Conservation (phyloP, 2,888 invertebrate species). For the Embidobia sp. region DNA sequence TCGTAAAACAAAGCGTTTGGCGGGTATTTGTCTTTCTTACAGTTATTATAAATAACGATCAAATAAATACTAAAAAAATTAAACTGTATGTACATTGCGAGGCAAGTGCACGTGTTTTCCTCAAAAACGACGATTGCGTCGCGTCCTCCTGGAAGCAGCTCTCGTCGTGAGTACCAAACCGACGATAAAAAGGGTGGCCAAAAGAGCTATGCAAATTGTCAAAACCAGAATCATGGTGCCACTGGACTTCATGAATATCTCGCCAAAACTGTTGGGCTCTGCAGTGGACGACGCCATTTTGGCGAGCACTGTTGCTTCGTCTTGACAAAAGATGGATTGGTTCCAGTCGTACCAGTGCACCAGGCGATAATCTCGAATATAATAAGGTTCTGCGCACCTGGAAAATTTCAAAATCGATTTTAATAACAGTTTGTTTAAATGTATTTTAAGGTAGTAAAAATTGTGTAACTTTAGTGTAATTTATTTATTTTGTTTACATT, state of each 20-base stretch:
- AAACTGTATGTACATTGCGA: slow-evolving; percentile 16
- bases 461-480: no score
- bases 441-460: no score
- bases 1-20: background rate
- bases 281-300: slow-evolving; percentile 39
- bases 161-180: slow-evolving; percentile 72
- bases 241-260: slow-evolving; percentile 70
- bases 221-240: slow-evolving; percentile 70
- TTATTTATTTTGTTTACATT: background rate
- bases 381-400: slow-evolving; percentile 83
- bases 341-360: slow-evolving; percentile 85
- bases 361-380: slow-evolving; percentile 82
- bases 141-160: slow-evolving; percentile 65
- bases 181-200: slow-evolving; percentile 70
- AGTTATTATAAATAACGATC: slow-evolving; percentile 20
- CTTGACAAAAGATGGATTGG: slow-evolving; percentile 80
- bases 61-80: slow-evolving; percentile 22
- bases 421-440: background rate
- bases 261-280: slow-evolving; percentile 61
- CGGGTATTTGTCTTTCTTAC: slow-evolving; percentile 3
- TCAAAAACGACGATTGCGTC: slow-evolving; percentile 75
- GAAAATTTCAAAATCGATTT: slow-evolving; percentile 20
- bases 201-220: slow-evolving; percentile 64
- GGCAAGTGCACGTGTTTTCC: background rate
- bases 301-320: slow-evolving; percentile 55